phyloP scores from a whole-genome alignment of 37 sponge, comb jelly and placozoan genomes.

The Cladorhizidae sp. region DNA sequence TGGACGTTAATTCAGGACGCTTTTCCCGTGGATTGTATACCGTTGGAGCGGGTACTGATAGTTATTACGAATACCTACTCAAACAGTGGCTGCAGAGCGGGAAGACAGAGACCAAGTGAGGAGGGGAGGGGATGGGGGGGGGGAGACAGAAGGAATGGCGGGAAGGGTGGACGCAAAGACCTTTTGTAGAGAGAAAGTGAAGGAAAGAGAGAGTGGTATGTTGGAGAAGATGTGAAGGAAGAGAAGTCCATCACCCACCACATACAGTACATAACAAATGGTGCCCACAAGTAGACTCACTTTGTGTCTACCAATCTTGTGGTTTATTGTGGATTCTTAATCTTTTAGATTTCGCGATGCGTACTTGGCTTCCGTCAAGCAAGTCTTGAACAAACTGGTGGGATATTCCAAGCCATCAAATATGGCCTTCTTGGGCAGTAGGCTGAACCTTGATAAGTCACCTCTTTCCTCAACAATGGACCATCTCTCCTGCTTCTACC shows the following conservation, averaged over 20 bases:
- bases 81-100: constrained; percentile 92
- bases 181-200: no score
- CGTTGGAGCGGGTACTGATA: constrained; percentile 88
- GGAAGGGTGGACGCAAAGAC: no score
- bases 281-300: no score
- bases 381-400: constrained; percentile 45
- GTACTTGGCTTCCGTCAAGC: constrained; percentile 51
- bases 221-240: no score
- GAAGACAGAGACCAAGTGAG: constrained; percentile 75
- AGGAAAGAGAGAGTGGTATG: no score
- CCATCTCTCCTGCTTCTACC: constrained; percentile 81
- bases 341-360: constrained; percentile 56
- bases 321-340: not conserved
- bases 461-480: constrained; percentile 31
- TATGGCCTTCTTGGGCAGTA: constrained; percentile 70
- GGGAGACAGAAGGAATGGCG: not conserved
- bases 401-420: constrained; percentile 62
- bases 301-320: no score
- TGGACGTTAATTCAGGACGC: constrained; percentile 57
- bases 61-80: constrained; percentile 96
- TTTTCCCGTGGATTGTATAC: constrained; percentile 52
- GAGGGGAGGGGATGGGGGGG: not conserved
- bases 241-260: no score
- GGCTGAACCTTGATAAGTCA: not conserved
- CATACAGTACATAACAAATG: no score